Base-by-base conservation (phyloP, 2,113 vertebrate species). In the Chauna torquata region DNA sequence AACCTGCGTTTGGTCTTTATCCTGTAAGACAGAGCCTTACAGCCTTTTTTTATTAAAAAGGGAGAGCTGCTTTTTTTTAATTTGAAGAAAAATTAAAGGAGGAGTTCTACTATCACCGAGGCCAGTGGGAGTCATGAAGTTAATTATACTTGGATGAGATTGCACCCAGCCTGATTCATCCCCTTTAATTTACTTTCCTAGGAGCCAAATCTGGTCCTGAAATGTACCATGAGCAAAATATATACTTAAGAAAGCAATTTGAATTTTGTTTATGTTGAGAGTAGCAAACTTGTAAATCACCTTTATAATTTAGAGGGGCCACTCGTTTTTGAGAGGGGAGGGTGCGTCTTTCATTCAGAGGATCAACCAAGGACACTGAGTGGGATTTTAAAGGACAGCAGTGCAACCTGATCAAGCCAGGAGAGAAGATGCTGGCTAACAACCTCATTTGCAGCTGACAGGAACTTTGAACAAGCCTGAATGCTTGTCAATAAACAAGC, bases 141-240 rank as follows among this genome's bases (percentile, higher is more conserved):
- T 96, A 96, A 96, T 97, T 70, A 92, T 72, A 49, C 42, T 47
- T 68, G 72, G 69, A 76, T 54, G 82, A 92, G 83, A 89, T 47
- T 34, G 38, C 19, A 88, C 69, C 78, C 91, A 82, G 86, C 78
- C 68, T 32, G 28, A 83, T 85, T 61, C 66, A 83, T 42, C 45
- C 75, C 42, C 57, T 50, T 94, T 61, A 13, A 78, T 95, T 88
- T 75, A 47, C 64, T 88, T 92, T 75, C 17, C 79, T 52, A 70
- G 40, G 17, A 81, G 59, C 64, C 77, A 74, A 88, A 90, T 71
- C 47, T 52, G 84, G 50, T 77, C 89, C 82, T 70, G 42, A 90
- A 96, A 83, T 59, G 68, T 90, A 66, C 50, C 82, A 12, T 11
- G 52, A 81, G 59, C 68, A 88, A 71, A 94, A 75, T 6, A 68